Conservation (phyloP, 2,888 invertebrate genomes). For the Meta bourneti region DNA sequence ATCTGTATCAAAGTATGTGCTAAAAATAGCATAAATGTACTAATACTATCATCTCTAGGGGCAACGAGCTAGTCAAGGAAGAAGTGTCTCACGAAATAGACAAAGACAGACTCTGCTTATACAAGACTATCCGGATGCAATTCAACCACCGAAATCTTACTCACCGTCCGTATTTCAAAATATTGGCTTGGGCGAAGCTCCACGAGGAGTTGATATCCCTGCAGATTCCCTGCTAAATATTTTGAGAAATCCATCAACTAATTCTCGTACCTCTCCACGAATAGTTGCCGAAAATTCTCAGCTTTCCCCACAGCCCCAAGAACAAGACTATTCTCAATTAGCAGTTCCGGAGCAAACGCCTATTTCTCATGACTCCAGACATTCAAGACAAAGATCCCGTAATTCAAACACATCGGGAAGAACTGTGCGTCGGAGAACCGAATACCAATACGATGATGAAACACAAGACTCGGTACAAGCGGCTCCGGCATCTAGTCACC, state of each 20-base stretch:
- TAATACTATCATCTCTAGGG: neutral
- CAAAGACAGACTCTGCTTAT: neutral
- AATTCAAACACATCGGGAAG: neutral
- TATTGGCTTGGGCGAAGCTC: slow-evolving; percentile 58
- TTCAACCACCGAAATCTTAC: slow-evolving; percentile 26
- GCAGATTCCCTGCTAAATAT: slow-evolving; percentile 62
- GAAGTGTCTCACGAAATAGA: slow-evolving; percentile 7
- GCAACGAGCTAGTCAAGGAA: neutral
- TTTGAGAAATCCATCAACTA: slow-evolving; percentile 11
- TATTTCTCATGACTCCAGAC: neutral
- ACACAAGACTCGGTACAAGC: neutral
- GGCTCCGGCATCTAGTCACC: slow-evolving; percentile 24
- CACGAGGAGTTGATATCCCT: slow-evolving; percentile 61
- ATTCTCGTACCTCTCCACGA: slow-evolving; percentile 4
- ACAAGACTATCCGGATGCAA: neutral
- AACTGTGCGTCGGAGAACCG: neutral
- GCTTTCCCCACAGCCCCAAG: neutral
- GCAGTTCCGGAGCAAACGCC: neutral
- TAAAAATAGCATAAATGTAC: too few relatives aligned
- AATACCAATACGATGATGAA: slow-evolving; percentile 9
- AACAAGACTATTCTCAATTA: neutral
- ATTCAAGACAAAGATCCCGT: slow-evolving; percentile 27
- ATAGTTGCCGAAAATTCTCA: neutral
- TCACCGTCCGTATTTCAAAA: slow-evolving; percentile 61
- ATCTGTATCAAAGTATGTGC: too few relatives aligned